These are phyloP conservation scores for Drosophila demipolita DNA, from an alignment of 2,888 invertebrate species.

Conservation along the genomic window DNA sequence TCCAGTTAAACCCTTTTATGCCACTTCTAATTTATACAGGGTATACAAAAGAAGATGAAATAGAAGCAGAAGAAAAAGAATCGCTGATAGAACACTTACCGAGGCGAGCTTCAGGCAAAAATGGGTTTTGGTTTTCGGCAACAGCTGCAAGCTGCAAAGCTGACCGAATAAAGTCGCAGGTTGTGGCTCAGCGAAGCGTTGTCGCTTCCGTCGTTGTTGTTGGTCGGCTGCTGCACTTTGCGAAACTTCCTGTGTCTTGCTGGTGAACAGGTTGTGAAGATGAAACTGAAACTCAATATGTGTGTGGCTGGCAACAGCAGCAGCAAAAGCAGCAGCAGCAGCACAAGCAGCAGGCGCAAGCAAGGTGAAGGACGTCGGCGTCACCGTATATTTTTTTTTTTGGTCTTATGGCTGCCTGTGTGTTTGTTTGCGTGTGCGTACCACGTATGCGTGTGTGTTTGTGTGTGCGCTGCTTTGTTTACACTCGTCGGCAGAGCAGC, in stretches of 20 bases:
- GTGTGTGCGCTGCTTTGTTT: slow-evolving; percentile 62
- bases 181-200: slow-evolving; percentile 55
- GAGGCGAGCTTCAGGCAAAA: slow-evolving; percentile 39
- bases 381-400: slow-evolving; percentile 9
- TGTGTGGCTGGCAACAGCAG: slow-evolving; percentile 28
- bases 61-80: not conserved
- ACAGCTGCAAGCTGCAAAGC: slow-evolving; percentile 59
- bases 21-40: not conserved
- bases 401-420: not conserved
- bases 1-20: not conserved
- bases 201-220: slow-evolving; percentile 58
- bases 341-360: slow-evolving; percentile 41
- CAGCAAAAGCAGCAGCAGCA: slow-evolving; percentile 12
- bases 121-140: slow-evolving; percentile 28
- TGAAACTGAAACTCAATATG: slow-evolving; percentile 70
- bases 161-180: slow-evolving; percentile 44
- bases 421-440: slow-evolving; percentile 19
- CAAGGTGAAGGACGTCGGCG: slow-evolving; percentile 77
- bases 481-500: slow-evolving; percentile 74
- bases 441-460: slow-evolving; percentile 8
- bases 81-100: slow-evolving; percentile 49
- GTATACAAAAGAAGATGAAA: not conserved
- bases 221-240: slow-evolving; percentile 73
- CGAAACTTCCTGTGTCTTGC: slow-evolving; percentile 71
- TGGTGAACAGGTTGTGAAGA: slow-evolving; percentile 64